Evolutionary conservation across 2,888 invertebrate genomes (phyloP).

Genomic region (Parnassius mnemosyne): DNA sequence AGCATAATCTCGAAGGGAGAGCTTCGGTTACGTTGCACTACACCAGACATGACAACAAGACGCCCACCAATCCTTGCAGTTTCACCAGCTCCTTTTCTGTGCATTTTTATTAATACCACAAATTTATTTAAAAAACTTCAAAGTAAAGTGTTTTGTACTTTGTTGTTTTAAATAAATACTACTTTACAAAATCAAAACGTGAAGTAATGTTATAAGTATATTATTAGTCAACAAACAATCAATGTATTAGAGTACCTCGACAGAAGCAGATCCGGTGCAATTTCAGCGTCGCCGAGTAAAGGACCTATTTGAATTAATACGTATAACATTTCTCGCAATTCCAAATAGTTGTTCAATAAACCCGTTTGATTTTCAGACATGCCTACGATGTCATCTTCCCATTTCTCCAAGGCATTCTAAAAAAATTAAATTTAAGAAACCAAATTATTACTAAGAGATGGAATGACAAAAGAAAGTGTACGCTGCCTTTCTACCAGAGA

Average conservation of each 20-base stretch:
- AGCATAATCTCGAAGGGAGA: slow-evolving; percentile 63
- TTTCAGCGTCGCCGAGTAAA: slow-evolving; percentile 54
- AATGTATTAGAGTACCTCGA: slow-evolving; percentile 29
- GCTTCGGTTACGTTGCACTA: slow-evolving; percentile 48
- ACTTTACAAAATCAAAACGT: background rate
- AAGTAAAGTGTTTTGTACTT: background rate
- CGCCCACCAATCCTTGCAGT: slow-evolving; percentile 40
- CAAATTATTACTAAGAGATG: too few relatives aligned
- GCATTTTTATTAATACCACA: background rate
- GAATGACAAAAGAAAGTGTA: too few relatives aligned
- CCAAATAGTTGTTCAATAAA: slow-evolving; percentile 49
- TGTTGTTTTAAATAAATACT: background rate
- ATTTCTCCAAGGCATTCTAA: slow-evolving; percentile 57
- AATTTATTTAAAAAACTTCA: background rate
- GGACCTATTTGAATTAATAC: slow-evolving; percentile 56
- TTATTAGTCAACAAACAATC: too few relatives aligned
- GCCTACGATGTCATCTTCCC: slow-evolving; percentile 53
- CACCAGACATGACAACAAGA: slow-evolving; percentile 58
- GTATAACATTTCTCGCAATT: slow-evolving; percentile 58
- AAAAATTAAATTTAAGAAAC: slow-evolving; percentile 11
- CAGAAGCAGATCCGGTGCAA: slow-evolving; percentile 37
- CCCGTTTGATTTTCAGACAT: slow-evolving; percentile 49
- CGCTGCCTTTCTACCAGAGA: too few relatives aligned
- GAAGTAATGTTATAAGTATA: background rate
- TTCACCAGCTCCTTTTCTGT: slow-evolving; percentile 33